A percentile compares a stretch with the other conserved stretches of the same genome.
Conservation (phyloP, 2,113 vertebrate genomes). For the Bettongia penicillata region DNA sequence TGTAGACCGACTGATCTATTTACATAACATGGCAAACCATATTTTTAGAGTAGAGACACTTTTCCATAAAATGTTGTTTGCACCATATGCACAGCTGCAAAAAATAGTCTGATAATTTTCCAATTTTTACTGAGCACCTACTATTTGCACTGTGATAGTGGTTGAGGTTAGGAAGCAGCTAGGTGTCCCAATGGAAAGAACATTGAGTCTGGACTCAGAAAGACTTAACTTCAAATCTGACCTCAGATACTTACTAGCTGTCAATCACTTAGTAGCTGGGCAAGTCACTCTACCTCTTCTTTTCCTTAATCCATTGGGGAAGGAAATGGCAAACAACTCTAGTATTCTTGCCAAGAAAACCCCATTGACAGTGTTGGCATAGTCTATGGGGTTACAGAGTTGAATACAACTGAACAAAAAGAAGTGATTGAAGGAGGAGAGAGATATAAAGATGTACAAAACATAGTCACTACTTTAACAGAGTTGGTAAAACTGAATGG, state of each 20-base stretch:
- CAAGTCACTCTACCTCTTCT: background rate
- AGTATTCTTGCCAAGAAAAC: background rate
- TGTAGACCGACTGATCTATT: background rate
- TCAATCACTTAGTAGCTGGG: background rate
- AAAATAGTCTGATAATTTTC: background rate
- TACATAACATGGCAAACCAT: conserved; percentile 18
- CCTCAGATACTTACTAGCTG: background rate
- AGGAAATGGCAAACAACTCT: background rate
- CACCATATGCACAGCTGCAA: background rate
- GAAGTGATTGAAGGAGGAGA: background rate
- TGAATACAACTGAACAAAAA: background rate
- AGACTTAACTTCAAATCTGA: background rate
- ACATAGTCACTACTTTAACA: background rate
- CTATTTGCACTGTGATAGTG: background rate
- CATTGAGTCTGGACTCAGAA: background rate
- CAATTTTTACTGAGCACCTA: background rate
- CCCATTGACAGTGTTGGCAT: background rate
- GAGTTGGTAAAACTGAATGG: background rate
- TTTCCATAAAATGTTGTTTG: background rate
- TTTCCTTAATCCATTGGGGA: background rate
- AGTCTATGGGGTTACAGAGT: background rate
- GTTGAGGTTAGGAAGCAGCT: background rate
- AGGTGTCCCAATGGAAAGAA: background rate
- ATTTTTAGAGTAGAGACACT: background rate
- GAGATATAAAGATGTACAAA: background rate